Evolutionary conservation across 2,888 invertebrate species (phyloP).

Genomic region (Clostera curtula): DNA sequence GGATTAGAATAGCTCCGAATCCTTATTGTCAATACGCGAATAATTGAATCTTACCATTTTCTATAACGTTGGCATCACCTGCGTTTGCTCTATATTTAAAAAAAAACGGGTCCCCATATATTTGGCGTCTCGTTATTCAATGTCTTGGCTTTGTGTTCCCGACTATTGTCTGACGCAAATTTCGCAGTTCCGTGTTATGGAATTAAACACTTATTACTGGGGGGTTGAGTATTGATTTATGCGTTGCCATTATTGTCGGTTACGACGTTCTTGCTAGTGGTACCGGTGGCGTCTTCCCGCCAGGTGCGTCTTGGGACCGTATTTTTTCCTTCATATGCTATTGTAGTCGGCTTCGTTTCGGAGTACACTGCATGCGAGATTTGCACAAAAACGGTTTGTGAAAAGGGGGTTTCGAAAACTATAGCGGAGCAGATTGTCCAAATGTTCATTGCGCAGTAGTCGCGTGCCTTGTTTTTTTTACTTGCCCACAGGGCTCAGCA

Average conservation of each 20-base stretch:
- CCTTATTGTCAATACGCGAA: constrained; percentile 53
- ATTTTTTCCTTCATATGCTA: constrained; percentile 41
- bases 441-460: constrained; percentile 40
- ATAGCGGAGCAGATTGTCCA: constrained; percentile 25
- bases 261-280: constrained; percentile 29
- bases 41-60: constrained; percentile 64
- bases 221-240: constrained; percentile 53
- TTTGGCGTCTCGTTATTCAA: constrained; percentile 66
- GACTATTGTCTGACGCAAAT: constrained; percentile 45
- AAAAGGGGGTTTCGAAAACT: constrained; percentile 45
- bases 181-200: constrained; percentile 40
- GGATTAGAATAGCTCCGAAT: constrained; percentile 49
- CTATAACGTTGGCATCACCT: constrained; percentile 59
- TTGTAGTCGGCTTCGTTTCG: constrained; percentile 53
- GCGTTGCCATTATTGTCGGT: constrained; percentile 30
- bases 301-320: constrained; percentile 45
- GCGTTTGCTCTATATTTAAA: constrained; percentile 44
- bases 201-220: constrained; percentile 61
- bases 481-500: too few species aligned
- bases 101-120: constrained; percentile 54
- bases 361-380: constrained; percentile 63
- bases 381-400: constrained; percentile 66
- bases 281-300: constrained; percentile 41
- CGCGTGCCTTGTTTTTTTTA: constrained; percentile 56
- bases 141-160: constrained; percentile 51